A percentile compares a stretch with the other conserved stretches of the same genome.
Conservation (phyloP, 2,888 invertebrate genomes). For the Plebejus anna region DNA sequence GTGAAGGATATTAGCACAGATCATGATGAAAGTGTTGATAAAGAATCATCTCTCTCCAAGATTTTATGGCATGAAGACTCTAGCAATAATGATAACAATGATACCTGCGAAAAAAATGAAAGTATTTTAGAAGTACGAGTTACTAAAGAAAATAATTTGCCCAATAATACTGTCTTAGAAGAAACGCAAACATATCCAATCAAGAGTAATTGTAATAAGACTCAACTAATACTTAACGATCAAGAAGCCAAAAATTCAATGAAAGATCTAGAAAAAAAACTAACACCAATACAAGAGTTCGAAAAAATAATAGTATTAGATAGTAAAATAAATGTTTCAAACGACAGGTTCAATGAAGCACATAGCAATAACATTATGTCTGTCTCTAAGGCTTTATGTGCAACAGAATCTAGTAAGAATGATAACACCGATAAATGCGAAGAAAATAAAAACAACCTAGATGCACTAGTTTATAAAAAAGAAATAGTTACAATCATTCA, state of each 20-base stretch:
- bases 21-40: background rate
- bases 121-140: background rate
- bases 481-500: background rate
- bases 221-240: background rate
- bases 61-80: background rate
- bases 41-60: background rate
- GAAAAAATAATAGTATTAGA: background rate
- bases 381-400: background rate
- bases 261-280: background rate
- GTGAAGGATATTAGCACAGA: background rate
- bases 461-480: background rate
- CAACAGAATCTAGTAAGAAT: background rate
- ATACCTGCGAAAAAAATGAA: background rate
- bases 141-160: background rate
- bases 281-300: background rate
- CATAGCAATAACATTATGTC: background rate
- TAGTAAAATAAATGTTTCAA: background rate
- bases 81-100: background rate
- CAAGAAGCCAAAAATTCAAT: background rate
- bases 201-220: background rate
- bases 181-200: background rate
- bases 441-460: background rate
- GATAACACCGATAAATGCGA: background rate
- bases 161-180: background rate
- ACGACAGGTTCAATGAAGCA: too few relatives aligned